Conservation (phyloP, 1,140 invertebrate genomes). For the Drosophila kohkoa region DNA sequence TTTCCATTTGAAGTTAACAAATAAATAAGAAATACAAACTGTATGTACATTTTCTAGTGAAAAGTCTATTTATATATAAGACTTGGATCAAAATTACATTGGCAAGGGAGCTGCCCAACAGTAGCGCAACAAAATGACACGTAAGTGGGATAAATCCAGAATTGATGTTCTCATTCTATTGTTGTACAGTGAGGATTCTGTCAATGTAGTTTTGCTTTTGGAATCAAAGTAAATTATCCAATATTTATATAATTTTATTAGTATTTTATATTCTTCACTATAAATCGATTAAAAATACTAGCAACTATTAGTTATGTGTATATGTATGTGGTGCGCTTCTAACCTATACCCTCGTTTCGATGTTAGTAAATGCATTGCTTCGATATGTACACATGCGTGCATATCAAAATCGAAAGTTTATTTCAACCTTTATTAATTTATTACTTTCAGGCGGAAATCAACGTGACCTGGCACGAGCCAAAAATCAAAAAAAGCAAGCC, state of each 20-base stretch:
- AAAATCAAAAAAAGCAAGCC: constrained; percentile 92
- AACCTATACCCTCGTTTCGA: constrained; percentile 23
- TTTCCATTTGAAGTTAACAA: constrained; percentile 21
- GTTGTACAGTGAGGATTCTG: neutral
- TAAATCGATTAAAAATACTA: constrained; percentile 16
- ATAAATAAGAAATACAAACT: neutral
- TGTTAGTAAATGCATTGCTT: no score
- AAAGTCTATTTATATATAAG: constrained; percentile 5
- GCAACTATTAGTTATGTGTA: neutral
- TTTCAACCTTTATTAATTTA: constrained; percentile 18
- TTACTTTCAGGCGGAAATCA: constrained; percentile 90
- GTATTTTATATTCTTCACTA: neutral
- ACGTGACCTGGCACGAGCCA: constrained; percentile 93
- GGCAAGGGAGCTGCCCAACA: constrained; percentile 26
- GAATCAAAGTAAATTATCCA: neutral
- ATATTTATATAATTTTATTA: neutral
- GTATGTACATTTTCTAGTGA: neutral
- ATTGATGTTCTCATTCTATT: neutral
- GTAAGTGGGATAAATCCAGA: constrained; percentile 27
- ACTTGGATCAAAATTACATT: constrained; percentile 28
- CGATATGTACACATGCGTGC: no score
- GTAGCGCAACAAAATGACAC: constrained; percentile 49
- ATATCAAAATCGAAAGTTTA: neutral
- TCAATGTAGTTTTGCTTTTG: neutral
- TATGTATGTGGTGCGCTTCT: constrained; percentile 20